Evolutionary conservation across 2,888 invertebrate species (phyloP).

Genomic region (Eilema griseolum): DNA sequence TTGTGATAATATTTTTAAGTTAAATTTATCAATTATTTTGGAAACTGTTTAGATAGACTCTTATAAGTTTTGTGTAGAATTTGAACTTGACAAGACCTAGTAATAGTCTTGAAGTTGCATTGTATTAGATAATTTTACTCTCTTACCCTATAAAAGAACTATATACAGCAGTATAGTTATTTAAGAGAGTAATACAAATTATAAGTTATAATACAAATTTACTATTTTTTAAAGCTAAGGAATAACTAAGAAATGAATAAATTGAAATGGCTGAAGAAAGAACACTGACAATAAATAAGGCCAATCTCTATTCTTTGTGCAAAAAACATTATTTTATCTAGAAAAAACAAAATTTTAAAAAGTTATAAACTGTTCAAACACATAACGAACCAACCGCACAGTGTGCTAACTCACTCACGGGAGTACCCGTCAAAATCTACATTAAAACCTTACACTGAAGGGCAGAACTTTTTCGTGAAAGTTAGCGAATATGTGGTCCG

Average conservation of each 20-base stretch:
- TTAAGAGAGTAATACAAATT: no score
- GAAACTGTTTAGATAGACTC: background rate
- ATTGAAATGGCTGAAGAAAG: background rate
- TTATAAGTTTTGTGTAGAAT: background rate
- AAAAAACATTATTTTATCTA: background rate
- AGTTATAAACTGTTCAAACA: conserved; percentile 10
- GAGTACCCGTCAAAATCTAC: conserved; percentile 30
- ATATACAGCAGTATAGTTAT: no score
- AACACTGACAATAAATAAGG: background rate
- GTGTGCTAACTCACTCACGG: conserved; percentile 3
- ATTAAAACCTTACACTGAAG: conserved; percentile 28
- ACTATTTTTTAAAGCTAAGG: no score
- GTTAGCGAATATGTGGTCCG: conserved; percentile 26
- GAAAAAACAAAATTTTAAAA: background rate
- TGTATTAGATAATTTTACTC: background rate
- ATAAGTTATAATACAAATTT: no score
- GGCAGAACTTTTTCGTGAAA: conserved; percentile 29
- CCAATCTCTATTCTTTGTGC: background rate
- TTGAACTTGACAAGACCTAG: background rate
- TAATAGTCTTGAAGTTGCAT: background rate
- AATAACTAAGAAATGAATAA: no score
- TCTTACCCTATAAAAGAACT: background rate
- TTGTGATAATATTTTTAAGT: no score
- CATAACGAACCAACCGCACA: conserved; percentile 4
- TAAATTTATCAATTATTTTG: no score